A percentile compares a stretch with the other conserved stretches of the same genome.
Conservation (phyloP, 2,113 vertebrate species). For the Oxyruncus cristatus region DNA sequence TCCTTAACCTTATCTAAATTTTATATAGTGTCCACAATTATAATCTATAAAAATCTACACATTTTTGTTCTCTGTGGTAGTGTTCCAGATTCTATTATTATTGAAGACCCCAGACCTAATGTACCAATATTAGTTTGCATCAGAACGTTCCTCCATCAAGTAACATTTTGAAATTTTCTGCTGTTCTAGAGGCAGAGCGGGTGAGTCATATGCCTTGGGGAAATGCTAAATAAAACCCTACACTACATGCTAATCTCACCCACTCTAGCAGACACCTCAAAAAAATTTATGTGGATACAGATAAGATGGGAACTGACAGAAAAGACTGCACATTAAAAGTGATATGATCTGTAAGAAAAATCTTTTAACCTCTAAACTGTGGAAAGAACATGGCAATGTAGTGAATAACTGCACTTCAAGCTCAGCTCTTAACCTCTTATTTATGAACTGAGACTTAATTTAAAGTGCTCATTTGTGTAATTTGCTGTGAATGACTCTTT, state of each 20-base stretch:
- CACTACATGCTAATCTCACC: not conserved
- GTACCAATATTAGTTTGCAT: not conserved
- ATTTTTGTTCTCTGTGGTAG: not conserved
- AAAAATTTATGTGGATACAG: not conserved
- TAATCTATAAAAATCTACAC: not conserved
- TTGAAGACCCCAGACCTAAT: not conserved
- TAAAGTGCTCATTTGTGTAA: not conserved
- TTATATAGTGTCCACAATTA: not conserved
- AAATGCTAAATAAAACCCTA: slow-evolving; percentile 42
- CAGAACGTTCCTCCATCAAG: not conserved
- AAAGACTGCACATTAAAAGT: not conserved
- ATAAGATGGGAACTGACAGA: not conserved
- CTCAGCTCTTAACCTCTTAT: not conserved
- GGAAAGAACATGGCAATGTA: not conserved
- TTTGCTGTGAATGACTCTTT: not conserved
- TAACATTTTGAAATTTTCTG: not conserved
- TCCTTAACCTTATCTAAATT: not conserved
- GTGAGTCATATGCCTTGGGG: slow-evolving; percentile 9
- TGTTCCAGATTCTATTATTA: not conserved
- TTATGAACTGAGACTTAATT: not conserved
- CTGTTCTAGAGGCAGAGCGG: not conserved
- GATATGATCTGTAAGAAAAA: not conserved
- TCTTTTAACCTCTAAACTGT: not conserved
- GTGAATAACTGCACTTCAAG: not conserved
- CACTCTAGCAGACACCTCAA: slow-evolving; percentile 23